phyloP scores from a whole-genome alignment of 1,140 invertebrate species.

The Brachystomella parvula region DNA sequence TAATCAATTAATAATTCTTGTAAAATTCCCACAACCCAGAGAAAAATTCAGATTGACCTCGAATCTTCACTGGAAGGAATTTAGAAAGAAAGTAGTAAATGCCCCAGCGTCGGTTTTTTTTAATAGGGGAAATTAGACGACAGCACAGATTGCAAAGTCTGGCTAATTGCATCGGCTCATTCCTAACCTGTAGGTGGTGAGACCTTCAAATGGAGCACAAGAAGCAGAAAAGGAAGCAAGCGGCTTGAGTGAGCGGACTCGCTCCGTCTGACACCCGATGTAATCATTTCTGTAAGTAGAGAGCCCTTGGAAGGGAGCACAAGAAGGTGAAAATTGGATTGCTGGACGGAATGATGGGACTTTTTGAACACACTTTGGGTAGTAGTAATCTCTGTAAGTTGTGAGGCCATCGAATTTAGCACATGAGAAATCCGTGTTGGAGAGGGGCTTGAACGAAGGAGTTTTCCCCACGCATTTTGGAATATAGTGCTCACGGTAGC shows the following conservation, averaged over 20 bases:
- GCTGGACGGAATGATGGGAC: conserved; percentile 4
- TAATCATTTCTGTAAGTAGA: conserved; percentile 25
- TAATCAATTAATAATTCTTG: conserved; percentile 17
- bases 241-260: conserved; percentile 19
- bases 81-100: conserved; percentile 18
- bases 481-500: conserved; percentile 21
- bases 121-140: not conserved
- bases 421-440: conserved; percentile 15
- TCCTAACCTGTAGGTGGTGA: conserved; percentile 22
- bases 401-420: conserved; percentile 20
- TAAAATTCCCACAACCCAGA: conserved; percentile 12
- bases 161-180: no score
- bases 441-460: conserved; percentile 18
- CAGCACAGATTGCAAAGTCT: conserved; percentile 11
- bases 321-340: conserved; percentile 16
- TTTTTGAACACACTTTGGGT: conserved; percentile 4
- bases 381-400: conserved; percentile 23
- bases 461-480: conserved; percentile 13
- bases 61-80: conserved; percentile 11
- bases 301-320: conserved; percentile 17
- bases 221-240: conserved; percentile 12
- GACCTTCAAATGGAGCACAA: conserved; percentile 21
- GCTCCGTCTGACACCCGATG: conserved; percentile 17
- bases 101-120: no score
- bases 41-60: conserved; percentile 22